phyloP scores from a whole-genome alignment of 2,113 vertebrate species.

The Ochotona princeps region DNA sequence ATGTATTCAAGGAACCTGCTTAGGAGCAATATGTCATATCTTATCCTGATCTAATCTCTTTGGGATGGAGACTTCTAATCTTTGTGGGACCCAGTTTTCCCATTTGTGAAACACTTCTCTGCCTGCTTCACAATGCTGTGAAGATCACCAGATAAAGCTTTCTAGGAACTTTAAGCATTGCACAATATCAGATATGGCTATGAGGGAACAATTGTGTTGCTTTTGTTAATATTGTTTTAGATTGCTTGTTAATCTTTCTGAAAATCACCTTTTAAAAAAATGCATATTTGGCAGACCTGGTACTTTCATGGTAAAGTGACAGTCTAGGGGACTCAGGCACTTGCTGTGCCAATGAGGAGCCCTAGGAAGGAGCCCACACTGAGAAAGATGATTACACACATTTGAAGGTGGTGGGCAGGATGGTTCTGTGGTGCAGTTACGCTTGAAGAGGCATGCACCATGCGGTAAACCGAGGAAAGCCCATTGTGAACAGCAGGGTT shows the following conservation, averaged over 20 bases:
- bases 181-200: not conserved
- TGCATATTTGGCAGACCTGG: no score
- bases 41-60: not conserved
- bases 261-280: not conserved
- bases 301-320: no score
- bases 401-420: no score
- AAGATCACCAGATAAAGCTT: not conserved
- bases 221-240: constrained; percentile 1
- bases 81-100: not conserved
- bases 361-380: no score
- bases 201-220: not conserved
- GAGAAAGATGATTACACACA: no score
- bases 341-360: no score
- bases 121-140: not conserved
- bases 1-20: not conserved
- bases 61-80: not conserved
- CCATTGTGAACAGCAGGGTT: no score
- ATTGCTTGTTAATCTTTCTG: constrained; percentile 22
- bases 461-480: no score
- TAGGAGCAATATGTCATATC: not conserved
- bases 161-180: not conserved
- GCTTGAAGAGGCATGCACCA: no score
- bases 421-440: no score
- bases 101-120: not conserved
- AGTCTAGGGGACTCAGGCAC: no score